Evolutionary conservation across 2,113 vertebrate genomes (phyloP).

Genomic region (Dipodomys ordii): DNA sequence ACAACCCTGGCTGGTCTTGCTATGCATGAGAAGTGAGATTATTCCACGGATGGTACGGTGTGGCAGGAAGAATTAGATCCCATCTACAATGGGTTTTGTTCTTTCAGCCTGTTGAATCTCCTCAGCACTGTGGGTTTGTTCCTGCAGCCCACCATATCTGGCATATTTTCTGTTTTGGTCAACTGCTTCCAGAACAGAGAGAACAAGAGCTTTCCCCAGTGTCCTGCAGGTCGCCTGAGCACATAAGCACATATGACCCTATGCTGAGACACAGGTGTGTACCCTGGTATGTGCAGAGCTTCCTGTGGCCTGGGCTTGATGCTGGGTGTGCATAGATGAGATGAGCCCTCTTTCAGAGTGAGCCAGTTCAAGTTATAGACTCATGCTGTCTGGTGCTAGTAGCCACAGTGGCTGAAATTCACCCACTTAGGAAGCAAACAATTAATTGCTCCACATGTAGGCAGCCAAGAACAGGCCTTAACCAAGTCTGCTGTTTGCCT

Average conservation of each 20-base stretch:
- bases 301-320: accelerated
- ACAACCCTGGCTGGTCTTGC: not conserved
- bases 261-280: too few species aligned
- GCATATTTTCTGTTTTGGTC: not conserved
- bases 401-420: not conserved
- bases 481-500: not conserved
- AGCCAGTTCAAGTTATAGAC: too few species aligned
- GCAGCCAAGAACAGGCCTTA: not conserved
- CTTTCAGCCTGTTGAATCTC: not conserved
- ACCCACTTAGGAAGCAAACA: not conserved
- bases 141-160: not conserved
- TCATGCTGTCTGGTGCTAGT: too few species aligned
- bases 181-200: not conserved
- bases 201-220: not conserved
- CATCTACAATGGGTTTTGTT: not conserved
- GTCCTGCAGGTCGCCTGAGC: accelerated
- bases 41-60: accelerated
- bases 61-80: not conserved
- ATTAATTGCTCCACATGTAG: not conserved
- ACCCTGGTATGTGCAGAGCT: not conserved
- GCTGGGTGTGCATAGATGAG: accelerated
- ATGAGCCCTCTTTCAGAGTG: not conserved
- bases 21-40: not conserved
- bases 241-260: too few species aligned
- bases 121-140: not conserved